Base-by-base conservation (phyloP, 1,140 invertebrate genomes). In the Ruditapes philippinarum region DNA sequence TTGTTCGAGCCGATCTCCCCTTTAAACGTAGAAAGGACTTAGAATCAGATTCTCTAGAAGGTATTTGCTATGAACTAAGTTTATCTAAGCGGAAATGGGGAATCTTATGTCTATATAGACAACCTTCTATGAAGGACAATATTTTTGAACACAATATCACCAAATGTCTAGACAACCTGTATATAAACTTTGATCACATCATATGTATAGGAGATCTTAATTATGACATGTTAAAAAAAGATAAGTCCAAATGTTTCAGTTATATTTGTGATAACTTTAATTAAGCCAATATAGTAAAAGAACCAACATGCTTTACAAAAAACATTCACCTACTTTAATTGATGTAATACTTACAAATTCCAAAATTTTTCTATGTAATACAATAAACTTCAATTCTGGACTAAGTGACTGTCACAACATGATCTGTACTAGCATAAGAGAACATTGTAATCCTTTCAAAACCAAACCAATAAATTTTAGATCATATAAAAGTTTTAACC, bases 241-340 rank as follows among this genome's bases (percentile, higher is more conserved):
- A 80, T 5, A 85, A 86, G 62, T 73, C 25, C 28, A 11, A n/a
- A 38, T 49, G 57, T 17, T 9, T 89, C n/a, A 82, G 1, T 28
- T 3, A 74, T 80, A 19, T 84, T 7, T 85, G 81, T 85, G 82
- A 90, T 60, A 62, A 78, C 12, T 86, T 85, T 70, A 62, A 80
- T 79, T 42, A 81, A 3, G 40, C 19, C 33, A 90, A 86, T 60
- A 25, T 90, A 14, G 38, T 90, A 25, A 85, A 90, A 19, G 36
- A 60, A 31, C 76, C 83, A 60, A 90, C 82, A 36, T 86, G 83
- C 62, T 86, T 45, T 49, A 22, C 74, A 1, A 25, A 45, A 49
- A 78, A 80, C 33, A 40, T 31, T 17, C 33, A 65, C 65, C 70
- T 7, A 38, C 80, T 3, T 42, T 83, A 45, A 9, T 68, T 3